Evolutionary conservation across 2,797 vertebrate genomes (phyloP), one percentile per base, ranked within the genome.

Genomic region (Pangasius mekongensis): DNA sequence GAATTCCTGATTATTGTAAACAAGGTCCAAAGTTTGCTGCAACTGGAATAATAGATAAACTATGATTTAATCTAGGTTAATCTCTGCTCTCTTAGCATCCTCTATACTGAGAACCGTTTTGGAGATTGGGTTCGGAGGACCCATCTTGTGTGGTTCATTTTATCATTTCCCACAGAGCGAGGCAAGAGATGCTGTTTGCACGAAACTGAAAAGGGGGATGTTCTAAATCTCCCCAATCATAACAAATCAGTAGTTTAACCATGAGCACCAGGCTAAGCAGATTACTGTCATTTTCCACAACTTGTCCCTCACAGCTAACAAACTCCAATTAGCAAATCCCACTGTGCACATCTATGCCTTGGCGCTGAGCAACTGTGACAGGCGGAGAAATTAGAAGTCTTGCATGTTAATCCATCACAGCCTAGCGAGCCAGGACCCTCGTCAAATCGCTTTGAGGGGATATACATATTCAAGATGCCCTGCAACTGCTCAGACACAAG

Each of bases 241-340:
- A 95, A 96, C 94, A 96, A 96, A 96, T 96, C 94, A 91, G 92
- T 91, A 92, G 92, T 94, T 94, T 92, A 95, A 93, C 93, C 94
- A 96, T 95, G 91, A 93, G 94, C 92, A 96, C 91, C 92, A 93
- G 95, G 95, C 93, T 95, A 95, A 97, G 95, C 93, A 93, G 94
- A 96, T 97, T 96, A 97, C 95, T 94, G 96, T 95, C 93, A 96
- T 96, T 95, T 96, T 96, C 95, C 93, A 95, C 93, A 94, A 95
- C 95, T 96, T 96, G 95, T 96, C 96, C 96, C 96, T 96, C 92
- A 94, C 95, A 95, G 95, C 94, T 94, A 96, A 97, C 96, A 95
- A 94, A 92, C 95, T 96, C 94, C 96, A 97, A 96, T 97, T 97
- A 97, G 94, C 94, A 97, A 97, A 97, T 95, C 94, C 94, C 86